A percentile compares a stretch with the other conserved stretches of the same genome.
These are phyloP conservation scores for Cyclura pinguis DNA, from an alignment of 2,797 vertebrate species.

Conservation along the genomic window DNA sequence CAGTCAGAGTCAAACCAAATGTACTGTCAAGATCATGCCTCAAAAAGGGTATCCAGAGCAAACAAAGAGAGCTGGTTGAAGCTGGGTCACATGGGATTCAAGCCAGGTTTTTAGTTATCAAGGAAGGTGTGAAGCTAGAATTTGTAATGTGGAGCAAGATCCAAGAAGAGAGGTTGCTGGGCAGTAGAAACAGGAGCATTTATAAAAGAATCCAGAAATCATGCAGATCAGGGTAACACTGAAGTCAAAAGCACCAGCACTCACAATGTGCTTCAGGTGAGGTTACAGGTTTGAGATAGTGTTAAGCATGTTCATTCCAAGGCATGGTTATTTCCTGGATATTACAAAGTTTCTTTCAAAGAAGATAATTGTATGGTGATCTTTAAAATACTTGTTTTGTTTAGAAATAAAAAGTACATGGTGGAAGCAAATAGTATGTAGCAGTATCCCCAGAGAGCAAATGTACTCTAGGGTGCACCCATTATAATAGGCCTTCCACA, in stretches of 20 bases:
- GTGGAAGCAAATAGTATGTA: background rate
- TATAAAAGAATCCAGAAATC: background rate
- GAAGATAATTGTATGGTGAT: background rate
- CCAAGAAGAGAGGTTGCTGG: background rate
- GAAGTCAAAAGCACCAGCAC: background rate
- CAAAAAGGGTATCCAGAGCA: background rate
- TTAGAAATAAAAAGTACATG: background rate
- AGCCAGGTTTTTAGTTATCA: background rate
- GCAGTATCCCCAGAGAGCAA: background rate
- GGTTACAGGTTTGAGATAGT: background rate
- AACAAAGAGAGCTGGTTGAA: background rate
- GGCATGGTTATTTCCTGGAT: background rate
- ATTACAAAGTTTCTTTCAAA: background rate
- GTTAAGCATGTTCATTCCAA: background rate
- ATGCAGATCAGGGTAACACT: background rate
- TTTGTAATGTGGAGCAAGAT: background rate
- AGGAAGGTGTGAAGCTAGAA: background rate
- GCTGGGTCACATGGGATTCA: background rate
- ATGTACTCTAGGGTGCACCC: background rate
- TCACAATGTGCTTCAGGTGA: background rate
- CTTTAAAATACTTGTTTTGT: background rate
- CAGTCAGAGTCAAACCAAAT: background rate
- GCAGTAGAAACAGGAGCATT: background rate
- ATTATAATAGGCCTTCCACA: no score
- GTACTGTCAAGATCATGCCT: background rate